phyloP scores from a whole-genome alignment of 2,113 vertebrate genomes.

The Sinocyclocheilus anshuiensis region DNA sequence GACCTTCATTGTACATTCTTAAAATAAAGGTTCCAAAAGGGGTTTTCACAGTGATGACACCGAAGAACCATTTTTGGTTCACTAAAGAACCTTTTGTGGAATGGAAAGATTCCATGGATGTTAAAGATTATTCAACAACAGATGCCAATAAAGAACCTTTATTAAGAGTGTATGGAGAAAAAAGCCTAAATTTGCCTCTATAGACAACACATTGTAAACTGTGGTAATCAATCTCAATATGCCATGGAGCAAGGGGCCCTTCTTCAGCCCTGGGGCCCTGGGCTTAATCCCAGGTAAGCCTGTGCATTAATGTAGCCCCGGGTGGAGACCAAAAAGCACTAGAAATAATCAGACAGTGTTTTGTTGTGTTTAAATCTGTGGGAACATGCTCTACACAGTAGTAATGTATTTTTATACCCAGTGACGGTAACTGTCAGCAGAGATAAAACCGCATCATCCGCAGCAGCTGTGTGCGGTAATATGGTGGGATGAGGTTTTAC shows the following conservation, averaged over 20 bases:
- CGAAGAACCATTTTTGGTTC: too few relatives aligned
- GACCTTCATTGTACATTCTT: too few relatives aligned
- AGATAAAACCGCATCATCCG: not conserved
- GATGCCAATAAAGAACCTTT: too few relatives aligned
- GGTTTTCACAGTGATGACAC: too few relatives aligned
- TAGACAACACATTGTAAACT: not conserved
- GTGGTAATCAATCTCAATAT: not conserved
- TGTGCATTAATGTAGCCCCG: not conserved
- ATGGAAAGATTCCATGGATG: too few relatives aligned
- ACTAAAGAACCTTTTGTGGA: too few relatives aligned
- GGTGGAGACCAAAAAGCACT: not conserved
- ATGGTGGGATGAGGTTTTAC: not conserved
- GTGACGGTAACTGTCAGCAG: not conserved
- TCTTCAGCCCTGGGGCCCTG: not conserved
- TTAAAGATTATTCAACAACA: too few relatives aligned
- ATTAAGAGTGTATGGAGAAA: not conserved
- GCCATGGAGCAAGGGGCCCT: not conserved
- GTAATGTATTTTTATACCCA: not conserved
- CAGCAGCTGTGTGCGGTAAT: slow-evolving; percentile 7
- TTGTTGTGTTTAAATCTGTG: not conserved
- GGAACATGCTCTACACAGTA: slow-evolving; percentile 8
- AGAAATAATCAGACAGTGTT: not conserved
- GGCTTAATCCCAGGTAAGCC: not conserved
- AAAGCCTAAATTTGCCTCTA: not conserved
- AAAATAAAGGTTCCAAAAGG: too few relatives aligned